Percentiles rank a stretch among this genome's conserved stretches.
Evolutionary conservation across 2,888 invertebrate species (phyloP).

Genomic region (Sesia bembeciformis): DNA sequence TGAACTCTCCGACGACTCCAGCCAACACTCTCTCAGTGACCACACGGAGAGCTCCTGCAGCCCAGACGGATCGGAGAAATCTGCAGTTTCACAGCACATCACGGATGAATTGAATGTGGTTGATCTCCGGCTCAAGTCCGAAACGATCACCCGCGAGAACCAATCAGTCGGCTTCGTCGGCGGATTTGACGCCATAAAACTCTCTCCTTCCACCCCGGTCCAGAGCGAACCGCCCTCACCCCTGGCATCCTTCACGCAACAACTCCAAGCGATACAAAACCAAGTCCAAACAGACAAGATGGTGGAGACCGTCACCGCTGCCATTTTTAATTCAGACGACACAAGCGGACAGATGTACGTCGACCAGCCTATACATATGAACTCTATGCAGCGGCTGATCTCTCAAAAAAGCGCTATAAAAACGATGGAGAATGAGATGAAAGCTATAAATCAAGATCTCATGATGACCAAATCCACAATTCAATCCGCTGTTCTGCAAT

Average conservation of each 20-base stretch:
- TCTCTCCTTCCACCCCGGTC: slow-evolving; percentile 62
- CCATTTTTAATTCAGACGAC: slow-evolving; percentile 61
- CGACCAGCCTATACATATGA: slow-evolving; percentile 28
- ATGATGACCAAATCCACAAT: slow-evolving; percentile 39
- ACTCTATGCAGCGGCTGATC: slow-evolving; percentile 47
- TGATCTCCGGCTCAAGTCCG: slow-evolving; percentile 80
- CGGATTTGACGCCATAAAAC: slow-evolving; percentile 67
- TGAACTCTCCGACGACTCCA: slow-evolving; percentile 80
- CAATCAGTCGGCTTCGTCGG: slow-evolving; percentile 40
- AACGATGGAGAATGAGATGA: slow-evolving; percentile 39
- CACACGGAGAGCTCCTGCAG: slow-evolving; percentile 40
- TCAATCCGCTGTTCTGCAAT: slow-evolving; percentile 10
- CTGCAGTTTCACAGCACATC: slow-evolving; percentile 19
- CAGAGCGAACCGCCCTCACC: slow-evolving; percentile 50
- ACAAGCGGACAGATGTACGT: slow-evolving; percentile 46
- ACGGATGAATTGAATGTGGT: slow-evolving; percentile 73
- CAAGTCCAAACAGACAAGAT: slow-evolving; percentile 70
- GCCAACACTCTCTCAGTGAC: slow-evolving; percentile 76
- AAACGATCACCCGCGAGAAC: slow-evolving; percentile 44
- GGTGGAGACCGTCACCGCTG: slow-evolving; percentile 67
- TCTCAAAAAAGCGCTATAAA: slow-evolving; percentile 29
- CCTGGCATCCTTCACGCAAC: slow-evolving; percentile 56
- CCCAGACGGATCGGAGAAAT: slow-evolving; percentile 28
- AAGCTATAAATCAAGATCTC: slow-evolving; percentile 41
- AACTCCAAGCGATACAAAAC: slow-evolving; percentile 62